Evolutionary conservation across 2,888 invertebrate genomes (phyloP).

Genomic region (Psylliodes chrysocephalus): DNA sequence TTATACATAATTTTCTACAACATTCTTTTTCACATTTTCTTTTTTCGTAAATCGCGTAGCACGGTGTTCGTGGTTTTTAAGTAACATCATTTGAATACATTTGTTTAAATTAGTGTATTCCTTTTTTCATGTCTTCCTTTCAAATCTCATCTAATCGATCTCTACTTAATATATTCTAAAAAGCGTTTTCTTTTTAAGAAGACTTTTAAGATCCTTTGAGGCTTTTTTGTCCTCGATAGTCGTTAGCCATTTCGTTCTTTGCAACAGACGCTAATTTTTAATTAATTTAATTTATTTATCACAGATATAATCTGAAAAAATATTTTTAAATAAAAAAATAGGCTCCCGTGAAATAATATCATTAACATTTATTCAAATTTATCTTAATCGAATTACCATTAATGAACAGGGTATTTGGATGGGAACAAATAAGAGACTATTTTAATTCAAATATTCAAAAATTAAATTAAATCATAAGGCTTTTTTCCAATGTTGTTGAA

Average conservation of each 20-base stretch:
- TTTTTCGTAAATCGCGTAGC: background rate
- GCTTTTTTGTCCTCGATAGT: background rate
- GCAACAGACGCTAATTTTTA: too few species aligned
- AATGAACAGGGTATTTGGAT: too few species aligned
- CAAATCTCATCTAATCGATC: background rate
- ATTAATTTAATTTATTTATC: too few species aligned
- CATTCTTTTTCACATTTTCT: background rate
- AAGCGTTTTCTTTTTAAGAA: background rate
- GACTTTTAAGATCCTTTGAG: background rate
- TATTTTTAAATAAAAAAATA: too few species aligned
- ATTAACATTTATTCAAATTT: too few species aligned
- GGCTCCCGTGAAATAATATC: too few species aligned
- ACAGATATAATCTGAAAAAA: too few species aligned
- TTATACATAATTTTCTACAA: background rate
- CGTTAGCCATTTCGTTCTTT: background rate
- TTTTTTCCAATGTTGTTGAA: too few species aligned
- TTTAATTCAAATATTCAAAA: too few species aligned
- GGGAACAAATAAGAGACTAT: too few species aligned
- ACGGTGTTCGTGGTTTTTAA: background rate
- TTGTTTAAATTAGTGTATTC: slow-evolving; percentile 9
- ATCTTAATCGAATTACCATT: too few species aligned
- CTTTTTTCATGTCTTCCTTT: background rate
- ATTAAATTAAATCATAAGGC: too few species aligned
- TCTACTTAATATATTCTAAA: slow-evolving; percentile 1
- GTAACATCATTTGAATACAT: slow-evolving; percentile 13